A percentile compares a stretch with the other conserved stretches of the same genome.
Conservation (phyloP, 2,797 vertebrate genomes). For the Diglossa cyanea region DNA sequence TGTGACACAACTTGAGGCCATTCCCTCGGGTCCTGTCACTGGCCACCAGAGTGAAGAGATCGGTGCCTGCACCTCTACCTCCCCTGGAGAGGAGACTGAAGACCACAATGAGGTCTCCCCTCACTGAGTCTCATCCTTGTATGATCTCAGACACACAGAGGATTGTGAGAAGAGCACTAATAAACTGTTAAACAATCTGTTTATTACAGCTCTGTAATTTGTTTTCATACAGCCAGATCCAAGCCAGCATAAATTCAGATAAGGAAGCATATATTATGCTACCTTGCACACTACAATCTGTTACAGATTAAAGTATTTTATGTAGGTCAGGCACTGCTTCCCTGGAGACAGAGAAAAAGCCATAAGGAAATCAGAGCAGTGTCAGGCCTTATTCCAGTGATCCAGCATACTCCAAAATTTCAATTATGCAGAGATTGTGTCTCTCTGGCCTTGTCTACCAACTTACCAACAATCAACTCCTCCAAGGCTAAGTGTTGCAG, state of each 20-base stretch:
- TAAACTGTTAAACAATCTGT: neutral
- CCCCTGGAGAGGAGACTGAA: accelerated
- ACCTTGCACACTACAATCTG: neutral
- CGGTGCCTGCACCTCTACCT: neutral
- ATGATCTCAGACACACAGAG: neutral
- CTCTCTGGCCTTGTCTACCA: neutral
- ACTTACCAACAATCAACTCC: neutral
- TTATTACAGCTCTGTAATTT: neutral
- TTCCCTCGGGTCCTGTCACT: neutral
- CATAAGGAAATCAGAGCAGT: neutral
- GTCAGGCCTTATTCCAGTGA: neutral
- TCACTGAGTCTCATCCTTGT: neutral
- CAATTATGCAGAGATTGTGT: neutral
- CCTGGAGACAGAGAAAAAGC: neutral
- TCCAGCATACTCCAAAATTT: neutral
- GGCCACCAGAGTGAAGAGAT: neutral
- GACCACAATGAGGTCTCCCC: neutral
- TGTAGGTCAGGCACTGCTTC: slow-evolving; percentile 36
- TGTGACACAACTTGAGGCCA: neutral
- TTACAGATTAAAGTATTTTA: slow-evolving; percentile 14
- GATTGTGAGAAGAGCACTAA: neutral
- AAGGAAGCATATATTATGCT: neutral
- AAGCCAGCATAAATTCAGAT: neutral
- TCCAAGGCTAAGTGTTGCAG: neutral
- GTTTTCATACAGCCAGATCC: neutral